Evolutionary conservation across 2,113 vertebrate genomes (phyloP), one percentile per base, ranked within the genome.

Genomic region (Muscicapa adusta): DNA sequence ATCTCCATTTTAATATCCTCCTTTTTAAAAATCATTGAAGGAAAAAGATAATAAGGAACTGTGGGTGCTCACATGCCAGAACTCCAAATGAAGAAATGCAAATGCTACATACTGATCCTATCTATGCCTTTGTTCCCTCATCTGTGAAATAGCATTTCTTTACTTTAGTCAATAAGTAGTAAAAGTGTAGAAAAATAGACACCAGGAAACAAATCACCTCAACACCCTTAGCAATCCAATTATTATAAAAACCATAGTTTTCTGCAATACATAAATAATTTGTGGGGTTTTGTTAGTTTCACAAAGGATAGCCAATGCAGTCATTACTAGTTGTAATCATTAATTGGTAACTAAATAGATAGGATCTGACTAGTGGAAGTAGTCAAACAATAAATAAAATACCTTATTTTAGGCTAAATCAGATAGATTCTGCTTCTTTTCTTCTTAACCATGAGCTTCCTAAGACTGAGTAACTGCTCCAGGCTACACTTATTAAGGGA

Each of bases 301-400:
- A 54, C 25, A 33, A 67, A 83, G 51, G 58, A 85, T 10, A 73
- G 60, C 7, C 23, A 42, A 16, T 23, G 31, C 22, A 91, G 58
- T 47, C 40, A 90, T 54, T 74, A 62, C n/a, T 73, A 84, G 25
- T 20, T 88, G 19, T 54, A 82, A 93, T 53, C 50, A 23, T 89
- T 94, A 95, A 95, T 81, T 88, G 85, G 78, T 79, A 92, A 91
- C 87, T 82, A 70, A 77, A 90, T 8, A 95, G 91, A 93, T 83
- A 77, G 34, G 42, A 93, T 91, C 88, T 92, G 62, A 58, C 63
- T 51, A 88, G 31, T 73, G 65, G 22, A 58, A 91, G 57, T 10
- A 79, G 76, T 51, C 40, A 71, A 89, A 88, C 43, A 61, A 87
- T 54, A 80, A 91, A 91, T 68, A 85, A 88, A 93, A 77, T 56